phyloP scores from a whole-genome alignment of 2,888 invertebrate genomes.

The Xanthorhoe spadicearia region DNA sequence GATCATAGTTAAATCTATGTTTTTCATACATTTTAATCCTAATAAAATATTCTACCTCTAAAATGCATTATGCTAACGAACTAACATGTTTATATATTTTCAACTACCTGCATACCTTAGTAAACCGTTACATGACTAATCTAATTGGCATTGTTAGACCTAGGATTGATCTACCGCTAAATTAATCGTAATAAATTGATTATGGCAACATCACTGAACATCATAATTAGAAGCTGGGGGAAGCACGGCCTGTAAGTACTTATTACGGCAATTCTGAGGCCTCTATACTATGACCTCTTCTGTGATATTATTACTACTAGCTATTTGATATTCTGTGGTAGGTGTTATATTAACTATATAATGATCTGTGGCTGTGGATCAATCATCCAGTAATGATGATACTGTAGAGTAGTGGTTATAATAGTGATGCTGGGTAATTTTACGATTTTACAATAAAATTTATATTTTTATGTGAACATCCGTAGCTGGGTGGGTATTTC shows the following conservation, averaged over 20 bases:
- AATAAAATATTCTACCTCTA: too few species aligned
- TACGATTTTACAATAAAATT: conserved; percentile 7
- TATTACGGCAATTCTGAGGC: conserved; percentile 5
- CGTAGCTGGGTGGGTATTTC: background rate
- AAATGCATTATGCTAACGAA: too few species aligned
- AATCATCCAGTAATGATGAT: conserved; percentile 22
- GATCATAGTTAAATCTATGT: too few species aligned
- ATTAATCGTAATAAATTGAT: conserved; percentile 37
- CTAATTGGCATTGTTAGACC: background rate
- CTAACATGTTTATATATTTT: background rate
- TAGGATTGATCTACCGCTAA: conserved; percentile 17
- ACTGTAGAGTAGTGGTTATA: conserved; percentile 19
- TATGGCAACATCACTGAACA: conserved; percentile 26
- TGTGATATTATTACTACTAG: conserved; percentile 5
- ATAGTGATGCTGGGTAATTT: conserved; percentile 14
- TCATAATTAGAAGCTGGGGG: conserved; percentile 30
- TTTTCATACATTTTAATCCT: too few species aligned
- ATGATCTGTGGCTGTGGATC: conserved; percentile 16
- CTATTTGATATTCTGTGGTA: conserved; percentile 8
- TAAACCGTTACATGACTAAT: conserved; percentile 8
- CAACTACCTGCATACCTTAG: background rate
- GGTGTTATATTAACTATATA: conserved; percentile 6
- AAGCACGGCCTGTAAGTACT: conserved; percentile 19
- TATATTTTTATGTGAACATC: conserved; percentile 13
- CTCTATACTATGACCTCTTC: background rate